Base-by-base conservation (phyloP, 2,113 vertebrate species). In the Furnarius figulus region DNA sequence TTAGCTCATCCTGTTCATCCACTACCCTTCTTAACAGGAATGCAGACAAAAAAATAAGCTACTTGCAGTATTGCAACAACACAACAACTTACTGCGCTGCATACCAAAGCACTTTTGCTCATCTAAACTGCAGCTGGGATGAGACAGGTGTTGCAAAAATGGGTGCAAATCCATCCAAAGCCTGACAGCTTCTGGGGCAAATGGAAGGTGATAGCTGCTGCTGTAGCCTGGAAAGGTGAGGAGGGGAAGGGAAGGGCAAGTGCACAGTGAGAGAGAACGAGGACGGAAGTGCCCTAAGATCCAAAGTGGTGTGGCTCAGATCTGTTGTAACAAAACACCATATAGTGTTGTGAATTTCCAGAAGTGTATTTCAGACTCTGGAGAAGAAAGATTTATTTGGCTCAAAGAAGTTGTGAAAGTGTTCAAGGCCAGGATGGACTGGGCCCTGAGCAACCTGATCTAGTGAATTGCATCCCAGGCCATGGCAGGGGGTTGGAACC, bases 1-100 rank as follows among this genome's bases (percentile, higher is more conserved):
- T 90, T 93, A 93, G 62, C 85, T 91, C 82, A 90, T 75, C 66
- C 81, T 72, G 44, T 87, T 89, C 66, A 85, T 76, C 53, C 8
- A 1, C 61, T 85, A 67, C 87, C 73, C 73, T 81, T 94, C 92
- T 88, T 90, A 85, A 53, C 37, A 91, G 61, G 50, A 91, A 65
- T 80, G 63, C 50, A 93, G 59, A 80, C 24, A 49, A 77, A 89
- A 75, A 90, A 87, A 61, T 44, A 90, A 86, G 55, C 59, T 87
- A 62, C 61, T 88, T 92, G 67, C n/a, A 82, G 22, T 44, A 83
- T 35, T 23, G 50, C 77, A 58, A 72, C 42, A 61, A 24, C 50
- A 10, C 30, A 71, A 68, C 35, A 90, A 82, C 47, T 85, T 87
- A 72, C 5, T 74, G 44, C 14, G 22, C 12, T 91, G 56, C 74